phyloP scores from a whole-genome alignment of 2,113 vertebrate species.

The Candoia aspera region DNA sequence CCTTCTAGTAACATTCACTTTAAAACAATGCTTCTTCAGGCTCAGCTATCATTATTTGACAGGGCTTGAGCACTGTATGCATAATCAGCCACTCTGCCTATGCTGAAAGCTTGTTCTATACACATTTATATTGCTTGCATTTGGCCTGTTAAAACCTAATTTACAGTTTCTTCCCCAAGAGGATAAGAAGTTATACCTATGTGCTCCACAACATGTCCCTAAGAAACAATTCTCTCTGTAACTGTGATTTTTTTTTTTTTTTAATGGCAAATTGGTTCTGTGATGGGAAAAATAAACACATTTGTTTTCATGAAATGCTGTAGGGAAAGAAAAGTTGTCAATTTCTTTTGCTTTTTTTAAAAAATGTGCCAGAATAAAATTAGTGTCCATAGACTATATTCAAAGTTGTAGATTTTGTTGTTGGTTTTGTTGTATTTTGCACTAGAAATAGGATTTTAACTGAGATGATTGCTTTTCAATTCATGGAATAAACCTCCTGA shows the following conservation, averaged over 20 bases:
- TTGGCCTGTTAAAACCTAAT: slow-evolving; percentile 68
- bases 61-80: background rate
- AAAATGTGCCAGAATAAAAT: slow-evolving; percentile 38
- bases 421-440: slow-evolving; percentile 32
- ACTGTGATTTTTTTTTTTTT: slow-evolving; percentile 62
- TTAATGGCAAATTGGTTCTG: slow-evolving; percentile 56
- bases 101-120: slow-evolving; percentile 44
- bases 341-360: slow-evolving; percentile 11
- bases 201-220: slow-evolving; percentile 51
- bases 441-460: background rate
- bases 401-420: background rate
- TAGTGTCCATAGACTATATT: background rate
- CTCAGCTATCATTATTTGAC: slow-evolving; percentile 31
- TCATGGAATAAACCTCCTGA: background rate
- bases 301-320: slow-evolving; percentile 57
- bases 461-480: slow-evolving; percentile 6
- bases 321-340: background rate
- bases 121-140: slow-evolving; percentile 55
- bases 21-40: slow-evolving; percentile 34
- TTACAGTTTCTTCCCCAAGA: slow-evolving; percentile 64
- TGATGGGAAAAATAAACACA: slow-evolving; percentile 61
- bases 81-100: slow-evolving; percentile 15
- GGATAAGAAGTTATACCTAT: slow-evolving; percentile 50
- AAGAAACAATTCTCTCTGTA: slow-evolving; percentile 63
- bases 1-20: slow-evolving; percentile 5